phyloP scores from a whole-genome alignment of 2,113 vertebrate species.

The Phalacrocorax pelagicus region DNA sequence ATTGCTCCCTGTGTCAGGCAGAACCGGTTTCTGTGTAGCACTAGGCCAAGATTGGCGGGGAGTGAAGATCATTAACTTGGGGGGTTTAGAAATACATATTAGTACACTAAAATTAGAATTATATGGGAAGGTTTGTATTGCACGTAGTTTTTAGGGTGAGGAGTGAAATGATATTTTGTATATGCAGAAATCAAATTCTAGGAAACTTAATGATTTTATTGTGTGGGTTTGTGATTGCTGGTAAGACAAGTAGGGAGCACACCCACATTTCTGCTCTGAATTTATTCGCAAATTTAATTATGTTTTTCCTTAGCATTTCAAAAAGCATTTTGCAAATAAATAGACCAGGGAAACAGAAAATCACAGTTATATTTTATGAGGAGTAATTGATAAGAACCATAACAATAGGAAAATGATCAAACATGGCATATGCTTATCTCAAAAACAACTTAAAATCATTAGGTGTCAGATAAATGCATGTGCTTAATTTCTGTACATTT shows the following conservation, averaged over 20 bases:
- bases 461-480: background rate
- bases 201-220: background rate
- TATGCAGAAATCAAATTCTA: background rate
- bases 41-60: background rate
- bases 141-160: background rate
- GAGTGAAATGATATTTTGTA: background rate
- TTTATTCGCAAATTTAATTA: background rate
- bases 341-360: background rate
- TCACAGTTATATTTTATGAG: background rate
- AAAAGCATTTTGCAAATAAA: background rate
- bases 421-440: background rate
- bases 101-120: background rate
- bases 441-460: background rate
- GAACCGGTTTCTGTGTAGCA: constrained; percentile 32
- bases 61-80: background rate
- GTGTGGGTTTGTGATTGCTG: background rate
- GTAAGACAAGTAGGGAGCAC: background rate
- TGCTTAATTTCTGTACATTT: background rate
- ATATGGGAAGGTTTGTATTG: background rate
- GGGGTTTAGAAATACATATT: background rate
- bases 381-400: background rate
- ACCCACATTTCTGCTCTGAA: background rate
- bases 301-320: background rate
- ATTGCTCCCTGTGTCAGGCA: constrained; percentile 64
- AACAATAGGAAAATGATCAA: background rate